Evolutionary conservation across 2,888 invertebrate genomes (phyloP), one percentile per base, ranked within the genome.

Genomic region (Sceliomorpha sp.): DNA sequence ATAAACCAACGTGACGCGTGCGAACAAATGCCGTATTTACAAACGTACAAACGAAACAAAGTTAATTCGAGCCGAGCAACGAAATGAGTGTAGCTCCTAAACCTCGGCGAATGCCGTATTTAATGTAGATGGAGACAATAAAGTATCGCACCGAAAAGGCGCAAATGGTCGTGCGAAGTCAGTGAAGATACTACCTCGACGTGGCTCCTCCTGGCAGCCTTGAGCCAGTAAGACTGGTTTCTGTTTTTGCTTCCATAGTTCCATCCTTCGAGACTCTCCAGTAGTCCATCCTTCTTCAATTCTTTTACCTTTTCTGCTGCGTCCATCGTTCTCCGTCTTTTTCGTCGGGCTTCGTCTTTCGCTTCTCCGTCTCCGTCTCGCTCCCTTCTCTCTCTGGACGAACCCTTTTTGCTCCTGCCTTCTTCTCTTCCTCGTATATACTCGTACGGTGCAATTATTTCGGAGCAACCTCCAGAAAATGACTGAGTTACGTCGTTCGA

Each of bases 221-320:
- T 87, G 87, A 87, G 85, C 84, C 85, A 84, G 81, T 84, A 85
- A 86, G 88, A 88, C 88, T 86, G 88, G 87, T 83, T 84, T 84
- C 81, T 82, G 79, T 85, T 87, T 87, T 87, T 88, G 84, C 87
- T 83, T 84, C 84, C 82, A 85, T 82, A 81, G 82, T 82, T 82
- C 78, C 82, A 84, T 86, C 86, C 85, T 86, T 81, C 84, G 81
- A 82, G 82, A 77, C 73, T 78, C 80, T 77, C 76, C 82, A 76
- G 77, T 77, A 77, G 82, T 78, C 76, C 78, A 76, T 85, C 82
- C 81, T 84, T 81, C 78, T 85, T 75, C 75, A 72, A 69, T 76
- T 73, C 76, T 70, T 70, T 76, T 74, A 58, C 51, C 59, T 75
- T 73, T 73, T 76, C 72, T 74, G 55, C 31, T 66, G 56, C 71